Conservation (phyloP, 2,888 invertebrate species). For the Trachelus troglodyta region DNA sequence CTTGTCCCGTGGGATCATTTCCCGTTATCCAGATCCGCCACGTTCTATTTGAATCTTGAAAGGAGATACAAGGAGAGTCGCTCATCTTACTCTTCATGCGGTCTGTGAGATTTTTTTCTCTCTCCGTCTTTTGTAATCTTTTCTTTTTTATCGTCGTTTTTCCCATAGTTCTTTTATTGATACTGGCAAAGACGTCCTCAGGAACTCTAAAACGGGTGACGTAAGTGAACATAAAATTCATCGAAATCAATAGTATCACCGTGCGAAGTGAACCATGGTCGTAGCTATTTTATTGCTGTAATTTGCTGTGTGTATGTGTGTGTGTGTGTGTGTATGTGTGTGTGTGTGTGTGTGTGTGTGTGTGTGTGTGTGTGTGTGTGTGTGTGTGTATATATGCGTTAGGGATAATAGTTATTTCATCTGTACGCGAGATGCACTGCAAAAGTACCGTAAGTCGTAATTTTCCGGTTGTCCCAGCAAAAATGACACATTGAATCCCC, state of each 20-base stretch:
- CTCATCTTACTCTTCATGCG: background rate
- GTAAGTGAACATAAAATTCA: background rate
- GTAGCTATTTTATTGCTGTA: background rate
- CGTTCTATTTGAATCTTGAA: background rate
- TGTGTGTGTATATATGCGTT: background rate
- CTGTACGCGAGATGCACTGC: background rate
- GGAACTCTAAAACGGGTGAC: background rate
- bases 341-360: fast-evolving
- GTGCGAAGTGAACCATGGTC: background rate
- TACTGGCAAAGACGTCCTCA: background rate
- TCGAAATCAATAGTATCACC: background rate
- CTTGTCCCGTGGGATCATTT: background rate
- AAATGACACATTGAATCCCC: background rate
- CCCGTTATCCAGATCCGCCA: background rate
- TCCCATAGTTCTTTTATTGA: background rate
- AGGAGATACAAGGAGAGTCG: background rate
- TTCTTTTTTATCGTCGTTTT: background rate
- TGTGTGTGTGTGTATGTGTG: background rate
- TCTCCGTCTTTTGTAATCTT: background rate
- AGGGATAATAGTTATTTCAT: background rate
- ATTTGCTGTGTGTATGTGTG: background rate
- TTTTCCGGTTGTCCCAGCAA: slow-evolving; percentile 43
- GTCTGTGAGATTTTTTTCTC: background rate
- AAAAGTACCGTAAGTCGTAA: slow-evolving; percentile 53
- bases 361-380: fast-evolving